Base-by-base conservation (phyloP, 1,140 invertebrate genomes). In the Diorhabda sublineata region DNA sequence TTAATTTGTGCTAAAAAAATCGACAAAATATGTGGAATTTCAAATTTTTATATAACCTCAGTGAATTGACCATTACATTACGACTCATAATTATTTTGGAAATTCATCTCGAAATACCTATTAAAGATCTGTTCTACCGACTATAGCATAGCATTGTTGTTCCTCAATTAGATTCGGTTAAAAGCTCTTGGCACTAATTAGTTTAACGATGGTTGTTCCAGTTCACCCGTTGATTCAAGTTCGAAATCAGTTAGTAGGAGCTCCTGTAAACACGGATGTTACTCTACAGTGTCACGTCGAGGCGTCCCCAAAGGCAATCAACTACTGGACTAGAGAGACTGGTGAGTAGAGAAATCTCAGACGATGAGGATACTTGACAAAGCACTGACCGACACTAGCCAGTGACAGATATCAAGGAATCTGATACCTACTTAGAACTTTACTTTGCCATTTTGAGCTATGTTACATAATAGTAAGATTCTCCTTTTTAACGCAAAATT, bases 261-360 rank as follows among this genome's bases (percentile, higher is more conserved):
- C 91, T 64, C 91, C 92, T 64, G 86, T 88, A 69, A 87, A 89
- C 71, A 90, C 90, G 60, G 88, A 93, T 79, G 91, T 95, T 71
- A 92, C 90, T 47, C 85, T 96, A 68, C 90, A 94, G 80, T 96
- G 94, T 81, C 87, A 91, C 77, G 92, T 94, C 43, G 92, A 93
- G 80, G 92, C 91, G 64, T 93, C 91, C 44, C 92, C 92, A 5
- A 92, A 92, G 81, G 91, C 92, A 69, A 92, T 93, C 80, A 93
- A 93, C 84, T 93, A 92, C 78, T 94, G 92, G 92, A 92, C 91
- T 61, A 87, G 91, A 75, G 91, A 92, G 75, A 90, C 89, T 75
- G 91, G 91, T 93, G 84, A 87, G 83, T 65, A 64, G 44, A 43
- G 61, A 62, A 62, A 43, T 62, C 61, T 62, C 61, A 62, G 42